These are phyloP conservation scores for Euplexia lucipara DNA, from an alignment of 2,888 invertebrate genomes.

Conservation along the genomic window DNA sequence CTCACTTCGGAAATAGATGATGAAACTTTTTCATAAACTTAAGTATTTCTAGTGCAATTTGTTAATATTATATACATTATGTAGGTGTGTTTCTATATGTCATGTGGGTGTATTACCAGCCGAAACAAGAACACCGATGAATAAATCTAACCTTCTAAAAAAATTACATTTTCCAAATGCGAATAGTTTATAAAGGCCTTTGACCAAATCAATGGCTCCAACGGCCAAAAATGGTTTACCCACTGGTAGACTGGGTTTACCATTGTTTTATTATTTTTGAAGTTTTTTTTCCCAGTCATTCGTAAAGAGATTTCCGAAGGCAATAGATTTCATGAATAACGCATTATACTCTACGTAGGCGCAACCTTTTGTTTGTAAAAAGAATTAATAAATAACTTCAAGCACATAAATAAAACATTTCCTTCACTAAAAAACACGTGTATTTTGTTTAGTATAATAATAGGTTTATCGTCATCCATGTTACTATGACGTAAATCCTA, in stretches of 20 bases:
- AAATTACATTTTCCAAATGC: too few species aligned
- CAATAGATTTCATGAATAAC: constrained; percentile 49
- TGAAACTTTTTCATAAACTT: too few species aligned
- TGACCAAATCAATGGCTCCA: background rate
- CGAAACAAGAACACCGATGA: too few species aligned
- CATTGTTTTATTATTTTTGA: background rate
- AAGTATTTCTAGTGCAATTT: too few species aligned
- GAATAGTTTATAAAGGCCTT: background rate
- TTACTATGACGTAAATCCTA: constrained; percentile 35
- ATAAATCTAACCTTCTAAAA: too few species aligned
- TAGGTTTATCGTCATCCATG: constrained; percentile 26
- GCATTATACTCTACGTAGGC: constrained; percentile 10
- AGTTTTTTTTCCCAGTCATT: constrained; percentile 6
- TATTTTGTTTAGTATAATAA: constrained; percentile 16
- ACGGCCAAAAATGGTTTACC: background rate
- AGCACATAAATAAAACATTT: constrained; percentile 39
- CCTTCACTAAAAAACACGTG: constrained; percentile 4
- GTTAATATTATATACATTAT: too few species aligned
- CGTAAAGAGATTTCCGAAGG: background rate
- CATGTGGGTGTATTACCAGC: too few species aligned
- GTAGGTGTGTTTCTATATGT: too few species aligned
- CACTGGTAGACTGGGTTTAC: too few species aligned
- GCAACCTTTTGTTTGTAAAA: constrained; percentile 27
- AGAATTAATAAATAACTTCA: constrained; percentile 33
- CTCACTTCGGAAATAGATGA: too few species aligned